phyloP scores from a whole-genome alignment of 2,113 vertebrate species.

The Sorex araneus region DNA sequence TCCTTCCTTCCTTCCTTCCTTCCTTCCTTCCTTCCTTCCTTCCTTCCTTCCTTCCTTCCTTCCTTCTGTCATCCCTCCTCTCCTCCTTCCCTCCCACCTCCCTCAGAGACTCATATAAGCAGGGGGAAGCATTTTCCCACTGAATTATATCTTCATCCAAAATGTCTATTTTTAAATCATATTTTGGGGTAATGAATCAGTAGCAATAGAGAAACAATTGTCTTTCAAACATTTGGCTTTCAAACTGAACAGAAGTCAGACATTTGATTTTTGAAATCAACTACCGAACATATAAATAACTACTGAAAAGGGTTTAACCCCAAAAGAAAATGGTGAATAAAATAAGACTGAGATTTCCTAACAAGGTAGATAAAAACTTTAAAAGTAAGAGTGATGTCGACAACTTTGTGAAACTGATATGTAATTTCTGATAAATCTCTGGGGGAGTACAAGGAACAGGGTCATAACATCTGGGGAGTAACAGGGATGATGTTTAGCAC shows the following conservation, averaged over 20 bases:
- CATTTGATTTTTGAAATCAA: no score
- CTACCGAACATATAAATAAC: not conserved
- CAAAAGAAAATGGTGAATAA: not conserved
- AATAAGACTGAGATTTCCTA: not conserved
- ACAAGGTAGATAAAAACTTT: not conserved
- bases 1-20: no score
- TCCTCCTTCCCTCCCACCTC: no score
- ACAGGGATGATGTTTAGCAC: rapidly evolving
- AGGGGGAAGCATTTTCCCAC: no score
- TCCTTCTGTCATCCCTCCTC: no score
- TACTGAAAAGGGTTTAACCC: conserved; percentile 11
- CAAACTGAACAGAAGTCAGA: not conserved
- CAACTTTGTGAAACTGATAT: not conserved
- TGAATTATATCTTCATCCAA: no score
- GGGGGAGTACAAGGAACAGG: not conserved
- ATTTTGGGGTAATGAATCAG: not conserved
- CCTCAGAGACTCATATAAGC: no score
- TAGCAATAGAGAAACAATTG: not conserved
- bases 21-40: no score
- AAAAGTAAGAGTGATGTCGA: not conserved
- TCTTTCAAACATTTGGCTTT: not conserved
- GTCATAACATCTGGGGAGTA: no score
- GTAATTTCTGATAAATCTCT: not conserved
- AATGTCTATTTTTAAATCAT: no score
- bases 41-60: no score